A percentile compares a stretch with the other conserved stretches of the same genome.
Evolutionary conservation across 2,888 invertebrate genomes (phyloP).

Genomic region (Eupithecia tripunctaria): DNA sequence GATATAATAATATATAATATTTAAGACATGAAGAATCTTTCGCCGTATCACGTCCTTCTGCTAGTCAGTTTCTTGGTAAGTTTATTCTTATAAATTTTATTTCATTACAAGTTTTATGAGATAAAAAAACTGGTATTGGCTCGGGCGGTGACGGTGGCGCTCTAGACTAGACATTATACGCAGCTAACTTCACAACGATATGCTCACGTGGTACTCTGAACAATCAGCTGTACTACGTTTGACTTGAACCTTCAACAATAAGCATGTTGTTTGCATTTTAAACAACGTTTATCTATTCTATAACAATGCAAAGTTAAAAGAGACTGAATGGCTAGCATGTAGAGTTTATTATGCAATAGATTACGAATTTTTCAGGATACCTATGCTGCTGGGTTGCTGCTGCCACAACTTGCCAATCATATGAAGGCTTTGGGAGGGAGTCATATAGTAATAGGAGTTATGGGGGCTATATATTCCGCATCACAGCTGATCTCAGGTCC

Average conservation of each 20-base stretch:
- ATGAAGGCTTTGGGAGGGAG: conserved; percentile 78
- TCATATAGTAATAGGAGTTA: conserved; percentile 79
- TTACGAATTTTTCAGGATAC: conserved; percentile 53
- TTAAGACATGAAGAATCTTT: conserved; percentile 44
- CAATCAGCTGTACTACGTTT: neutral
- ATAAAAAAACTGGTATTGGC: neutral
- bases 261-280: neutral
- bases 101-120: neutral
- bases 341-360: neutral
- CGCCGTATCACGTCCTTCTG: conserved; percentile 47
- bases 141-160: neutral
- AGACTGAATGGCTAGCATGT: neutral
- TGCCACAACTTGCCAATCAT: conserved; percentile 63
- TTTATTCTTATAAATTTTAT: neutral
- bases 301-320: neutral
- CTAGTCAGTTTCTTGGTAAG: conserved; percentile 58
- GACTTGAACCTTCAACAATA: conserved; percentile 1
- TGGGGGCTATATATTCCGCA: conserved; percentile 81
- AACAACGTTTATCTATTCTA: neutral
- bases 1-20: conserved; percentile 9
- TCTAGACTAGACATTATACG: neutral
- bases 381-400: conserved; percentile 50
- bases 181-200: conserved; percentile 3
- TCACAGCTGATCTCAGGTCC: conserved; percentile 84
- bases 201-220: conserved; percentile 10